Evolutionary conservation across 2,888 invertebrate genomes (phyloP).

Genomic region (Synergus laeviventris): DNA sequence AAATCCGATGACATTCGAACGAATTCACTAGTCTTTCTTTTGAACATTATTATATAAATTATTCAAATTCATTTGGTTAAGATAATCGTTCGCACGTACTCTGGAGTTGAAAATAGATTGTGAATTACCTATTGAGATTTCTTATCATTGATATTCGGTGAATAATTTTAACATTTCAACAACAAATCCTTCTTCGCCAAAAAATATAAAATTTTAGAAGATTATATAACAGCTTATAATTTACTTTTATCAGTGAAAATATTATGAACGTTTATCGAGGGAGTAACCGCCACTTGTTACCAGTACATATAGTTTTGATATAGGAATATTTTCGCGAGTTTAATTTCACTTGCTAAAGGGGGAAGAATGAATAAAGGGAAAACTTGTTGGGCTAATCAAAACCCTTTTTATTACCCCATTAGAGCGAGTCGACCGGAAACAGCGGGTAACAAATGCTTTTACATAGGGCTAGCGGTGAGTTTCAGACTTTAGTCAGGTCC

Average conservation of each 20-base stretch:
- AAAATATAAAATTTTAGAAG: too few relatives aligned
- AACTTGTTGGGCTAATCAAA: constrained; percentile 34
- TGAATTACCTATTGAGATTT: too few relatives aligned
- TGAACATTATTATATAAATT: too few relatives aligned
- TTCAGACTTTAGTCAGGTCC: constrained; percentile 34
- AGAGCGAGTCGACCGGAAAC: constrained; percentile 35
- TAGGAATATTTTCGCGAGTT: constrained; percentile 19
- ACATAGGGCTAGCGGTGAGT: constrained; percentile 36
- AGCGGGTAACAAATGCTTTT: constrained; percentile 40
- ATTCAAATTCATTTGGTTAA: too few relatives aligned
- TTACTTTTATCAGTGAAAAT: not conserved
- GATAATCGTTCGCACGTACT: too few relatives aligned
- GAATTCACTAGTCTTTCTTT: too few relatives aligned
- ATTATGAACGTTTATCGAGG: not conserved
- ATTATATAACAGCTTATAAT: too few relatives aligned
- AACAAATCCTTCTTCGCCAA: too few relatives aligned
- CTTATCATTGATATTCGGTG: too few relatives aligned
- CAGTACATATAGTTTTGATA: constrained; percentile 18
- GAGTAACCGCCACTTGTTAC: not conserved
- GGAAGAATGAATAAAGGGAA: constrained; percentile 25
- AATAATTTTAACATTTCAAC: too few relatives aligned
- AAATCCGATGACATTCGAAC: not conserved
- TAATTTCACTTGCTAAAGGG: constrained; percentile 16
- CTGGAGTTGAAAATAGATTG: too few relatives aligned
- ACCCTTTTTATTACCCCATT: constrained; percentile 36